Evolutionary conservation across 2,797 vertebrate genomes (phyloP), one percentile per base, ranked within the genome.

Genomic region (Pseudocheirus occidentalis): DNA sequence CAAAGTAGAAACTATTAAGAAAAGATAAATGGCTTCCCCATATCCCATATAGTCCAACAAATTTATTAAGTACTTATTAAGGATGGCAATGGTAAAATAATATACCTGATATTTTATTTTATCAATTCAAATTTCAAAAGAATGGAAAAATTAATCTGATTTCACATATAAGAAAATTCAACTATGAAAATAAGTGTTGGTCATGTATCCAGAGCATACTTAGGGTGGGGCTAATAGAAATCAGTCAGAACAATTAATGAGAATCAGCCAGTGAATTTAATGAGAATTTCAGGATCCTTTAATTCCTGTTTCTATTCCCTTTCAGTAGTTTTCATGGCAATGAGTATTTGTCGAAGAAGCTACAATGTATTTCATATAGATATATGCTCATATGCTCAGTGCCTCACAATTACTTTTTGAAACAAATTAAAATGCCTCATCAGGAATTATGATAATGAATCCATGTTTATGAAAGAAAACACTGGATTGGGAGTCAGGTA

Each of bases 1-100:
- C 57, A 87, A 55, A 97, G 81, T 40, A 31, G 34, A 95, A 94
- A 59, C 21, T 58, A 92, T 87, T 95, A 91, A 89, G 12, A 34
- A n/a, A 96, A 95, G 55, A 87, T 90, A 62, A 92, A 95, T 95
- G 91, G 50, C 4, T 91, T 94, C 91, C n/a, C n/a, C n/a, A n/a
- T n/a, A n/a, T n/a, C 54, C 6, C 81, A 90, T 92, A 91, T 91
- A 94, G 11, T 55, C 55, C 18, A 91, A 89, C 89, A 94, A 59
- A 90, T 27, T 2, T 90, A 95, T 91, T 0, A 34, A 93, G 73
- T 92, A 89, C 59, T 90, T 96, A 95, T 95, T 94, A 95, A 90
- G 34, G 66, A 94, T 95, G 73, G 12, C 58, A 95, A 93, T 93
- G 62, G 62, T 92, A 92, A 93, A 96, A 90, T 40, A 28, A 4